Evolutionary conservation across 2,888 invertebrate genomes (phyloP), one percentile per base, ranked within the genome.

Genomic region (Neoitamus cyanurus): DNA sequence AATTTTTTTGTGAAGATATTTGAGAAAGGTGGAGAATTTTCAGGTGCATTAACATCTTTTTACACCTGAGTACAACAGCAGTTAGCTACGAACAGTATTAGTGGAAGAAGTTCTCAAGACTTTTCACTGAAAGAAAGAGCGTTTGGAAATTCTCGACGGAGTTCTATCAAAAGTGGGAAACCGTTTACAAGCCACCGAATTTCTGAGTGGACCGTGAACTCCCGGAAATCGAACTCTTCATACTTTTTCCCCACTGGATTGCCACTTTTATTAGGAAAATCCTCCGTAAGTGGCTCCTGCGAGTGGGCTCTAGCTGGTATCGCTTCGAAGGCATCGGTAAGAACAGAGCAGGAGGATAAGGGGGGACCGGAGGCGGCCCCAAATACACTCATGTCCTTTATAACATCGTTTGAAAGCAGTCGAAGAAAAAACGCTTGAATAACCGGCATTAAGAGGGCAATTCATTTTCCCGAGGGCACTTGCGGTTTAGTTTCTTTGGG

Each of bases 401-500:
- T 58, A 20, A 58, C 58, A 7, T 58, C 58, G 25, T 58, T 58
- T 58, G 9, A 58, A 58, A 58, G 1, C 58, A 58, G 20, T 58
- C 25, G 9, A 20, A 7, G 25, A 9, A 58, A 58, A 34, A 58
- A 58, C 58, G 58, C 58, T 58, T 58, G 58, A 58, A 58, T 58
- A 58, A 58, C 58, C 58, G 58, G 20, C 58, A 58, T 20, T 58
- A 58, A 58, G 58, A 58, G 58, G 58, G 20, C 58, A 20, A 58
- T 58, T 58, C 58, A 58, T 58, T 58, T 58, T 58, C 58, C 58
- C 58, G 58, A 58, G 58, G 58, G 58, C 20, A 58, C 58, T 58
- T 58, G 58, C 7, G 58, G 20, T 58, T 58, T 58, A 58, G 58
- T 58, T 58, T 58, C 58, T 58, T 58, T 25, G 9, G 58, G 20